These are phyloP conservation scores for Alfaro cultratus DNA, from an alignment of 2,797 vertebrate species.

Conservation along the genomic window DNA sequence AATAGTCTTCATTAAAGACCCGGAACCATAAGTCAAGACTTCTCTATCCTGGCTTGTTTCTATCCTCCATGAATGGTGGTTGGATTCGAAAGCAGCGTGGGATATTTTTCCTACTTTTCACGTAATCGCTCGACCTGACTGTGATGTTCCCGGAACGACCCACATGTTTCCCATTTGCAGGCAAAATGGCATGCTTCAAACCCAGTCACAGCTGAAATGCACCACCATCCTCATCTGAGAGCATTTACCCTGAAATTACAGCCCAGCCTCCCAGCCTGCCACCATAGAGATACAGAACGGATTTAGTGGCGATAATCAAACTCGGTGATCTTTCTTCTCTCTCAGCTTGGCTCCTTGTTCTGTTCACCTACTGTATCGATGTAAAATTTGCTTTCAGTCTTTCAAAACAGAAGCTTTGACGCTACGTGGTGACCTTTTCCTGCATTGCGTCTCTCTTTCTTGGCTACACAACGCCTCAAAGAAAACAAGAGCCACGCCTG, in stretches of 20 bases:
- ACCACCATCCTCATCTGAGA: constrained; percentile 59
- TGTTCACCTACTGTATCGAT: neutral
- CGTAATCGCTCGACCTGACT: constrained; percentile 44
- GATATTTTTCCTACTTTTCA: constrained; percentile 23
- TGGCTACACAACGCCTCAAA: constrained; percentile 4
- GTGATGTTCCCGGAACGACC: constrained; percentile 56
- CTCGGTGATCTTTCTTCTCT: neutral
- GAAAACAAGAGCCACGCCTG: constrained; percentile 19
- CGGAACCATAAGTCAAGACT: constrained; percentile 15
- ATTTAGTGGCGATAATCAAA: constrained; percentile 8
- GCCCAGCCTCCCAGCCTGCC: constrained; percentile 13
- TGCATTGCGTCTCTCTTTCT: constrained; percentile 36
- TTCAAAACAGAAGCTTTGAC: constrained; percentile 11
- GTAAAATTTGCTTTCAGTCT: constrained; percentile 6
- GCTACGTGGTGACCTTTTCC: constrained; percentile 55
- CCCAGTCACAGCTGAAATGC: constrained; percentile 40
- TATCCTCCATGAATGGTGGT: constrained; percentile 42
- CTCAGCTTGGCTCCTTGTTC: neutral
- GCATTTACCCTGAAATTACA: constrained; percentile 57
- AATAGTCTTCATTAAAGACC: neutral
- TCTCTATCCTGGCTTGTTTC: constrained; percentile 19
- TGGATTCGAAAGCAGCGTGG: constrained; percentile 30
- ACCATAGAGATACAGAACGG: constrained; percentile 16
- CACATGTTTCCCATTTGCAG: constrained; percentile 70
- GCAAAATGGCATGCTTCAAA: constrained; percentile 48